A percentile compares a stretch with the other conserved stretches of the same genome.
Conservation (phyloP, 2,113 vertebrate genomes). For the Nothoprocta perdicaria region DNA sequence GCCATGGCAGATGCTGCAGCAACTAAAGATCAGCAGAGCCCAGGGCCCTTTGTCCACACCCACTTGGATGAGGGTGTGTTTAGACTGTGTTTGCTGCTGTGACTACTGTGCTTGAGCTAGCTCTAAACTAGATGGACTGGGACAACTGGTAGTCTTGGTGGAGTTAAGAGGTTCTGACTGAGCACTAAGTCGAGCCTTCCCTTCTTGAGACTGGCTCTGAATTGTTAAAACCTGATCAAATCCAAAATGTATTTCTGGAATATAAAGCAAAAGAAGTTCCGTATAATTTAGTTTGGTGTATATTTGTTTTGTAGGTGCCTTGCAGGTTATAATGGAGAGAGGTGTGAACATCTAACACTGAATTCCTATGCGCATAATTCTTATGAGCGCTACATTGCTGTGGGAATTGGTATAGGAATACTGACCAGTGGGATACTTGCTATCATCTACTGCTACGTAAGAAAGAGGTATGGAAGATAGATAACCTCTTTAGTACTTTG, state of each 20-base stretch:
- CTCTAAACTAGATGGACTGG: conserved; percentile 17
- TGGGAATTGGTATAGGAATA: conserved; percentile 79
- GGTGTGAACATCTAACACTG: conserved; percentile 80
- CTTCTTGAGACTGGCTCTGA: not conserved
- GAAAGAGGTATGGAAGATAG: conserved; percentile 71
- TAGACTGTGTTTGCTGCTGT: not conserved
- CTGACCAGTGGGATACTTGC: conserved; percentile 74
- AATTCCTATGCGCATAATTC: conserved; percentile 74
- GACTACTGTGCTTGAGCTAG: not conserved
- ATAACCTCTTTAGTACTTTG: not conserved
- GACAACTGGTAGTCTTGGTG: not conserved
- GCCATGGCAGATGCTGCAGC: not conserved
- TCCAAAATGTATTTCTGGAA: not conserved
- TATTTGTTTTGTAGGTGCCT: conserved; percentile 72
- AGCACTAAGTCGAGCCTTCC: not conserved
- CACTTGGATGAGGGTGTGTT: not conserved
- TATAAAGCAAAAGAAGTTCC: not conserved
- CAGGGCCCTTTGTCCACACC: not conserved
- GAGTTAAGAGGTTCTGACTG: not conserved
- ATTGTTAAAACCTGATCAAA: not conserved
- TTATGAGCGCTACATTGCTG: conserved; percentile 78
- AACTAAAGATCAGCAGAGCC: not conserved
- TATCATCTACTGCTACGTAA: conserved; percentile 78
- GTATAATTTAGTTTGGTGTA: not conserved
- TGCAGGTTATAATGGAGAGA: conserved; percentile 80